Conservation (phyloP, 1,140 invertebrate species). For the Drosophila paulistorum region DNA sequence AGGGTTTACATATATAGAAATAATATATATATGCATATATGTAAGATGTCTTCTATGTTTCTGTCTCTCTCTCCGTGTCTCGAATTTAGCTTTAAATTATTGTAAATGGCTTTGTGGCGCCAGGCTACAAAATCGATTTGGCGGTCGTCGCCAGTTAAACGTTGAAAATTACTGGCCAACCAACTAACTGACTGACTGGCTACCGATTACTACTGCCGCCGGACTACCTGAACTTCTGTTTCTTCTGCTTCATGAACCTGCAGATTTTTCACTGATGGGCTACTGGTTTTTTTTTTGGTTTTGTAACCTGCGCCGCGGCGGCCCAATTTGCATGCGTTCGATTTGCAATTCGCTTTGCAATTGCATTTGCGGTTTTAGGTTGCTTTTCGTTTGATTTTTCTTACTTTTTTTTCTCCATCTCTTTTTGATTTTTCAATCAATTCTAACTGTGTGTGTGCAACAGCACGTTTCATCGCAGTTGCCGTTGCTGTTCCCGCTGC, state of each 20-base stretch:
- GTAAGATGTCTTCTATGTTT: not conserved
- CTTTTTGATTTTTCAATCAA: conserved; percentile 63
- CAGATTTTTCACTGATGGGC: conserved; percentile 20
- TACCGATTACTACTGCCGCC: not conserved
- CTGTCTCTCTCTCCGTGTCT: not conserved
- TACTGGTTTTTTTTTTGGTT: conserved; percentile 47
- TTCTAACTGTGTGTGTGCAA: conserved; percentile 62
- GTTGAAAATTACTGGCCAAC: conserved; percentile 62
- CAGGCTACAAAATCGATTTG: conserved; percentile 74
- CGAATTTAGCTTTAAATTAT: conserved; percentile 62
- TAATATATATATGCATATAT: no score
- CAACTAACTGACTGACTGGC: conserved; percentile 1
- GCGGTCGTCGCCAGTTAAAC: conserved; percentile 77
- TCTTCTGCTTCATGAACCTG: not conserved
- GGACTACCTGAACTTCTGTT: not conserved
- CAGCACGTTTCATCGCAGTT: conserved; percentile 15
- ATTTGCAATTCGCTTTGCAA: conserved; percentile 76
- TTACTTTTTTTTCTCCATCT: no score
- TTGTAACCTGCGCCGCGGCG: conserved; percentile 37
- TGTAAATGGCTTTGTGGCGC: conserved; percentile 73
- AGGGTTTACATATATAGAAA: not conserved
- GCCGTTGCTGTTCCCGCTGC: not conserved
- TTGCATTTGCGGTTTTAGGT: conserved; percentile 73
- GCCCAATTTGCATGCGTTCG: conserved; percentile 76
- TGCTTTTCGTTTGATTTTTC: conserved; percentile 25